Base-by-base conservation (phyloP, 2,797 vertebrate species). In the Sebastes iracundus region DNA sequence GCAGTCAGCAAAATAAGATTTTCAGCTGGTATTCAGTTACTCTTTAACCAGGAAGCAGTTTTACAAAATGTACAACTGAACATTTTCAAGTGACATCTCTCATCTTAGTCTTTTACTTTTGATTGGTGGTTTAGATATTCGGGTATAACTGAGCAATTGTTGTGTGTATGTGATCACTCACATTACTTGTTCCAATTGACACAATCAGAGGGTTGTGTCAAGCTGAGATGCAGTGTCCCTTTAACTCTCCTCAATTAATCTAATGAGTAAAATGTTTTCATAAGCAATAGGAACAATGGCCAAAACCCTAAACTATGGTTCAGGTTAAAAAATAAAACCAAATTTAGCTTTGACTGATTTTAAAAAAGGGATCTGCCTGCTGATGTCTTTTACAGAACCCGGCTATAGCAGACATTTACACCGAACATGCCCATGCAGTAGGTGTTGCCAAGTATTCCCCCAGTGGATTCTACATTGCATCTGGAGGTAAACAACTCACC, bases 401-500 rank as follows among this genome's bases (percentile, higher is more conserved):
- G 0, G 96, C 96, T 12, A 93, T 99, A 58, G 98, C 98, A 14
- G 98, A 99, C 87, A 95, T 99, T 91, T 99, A 99, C 94, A 99
- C 98, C 0, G 98, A 99, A 85, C 99, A 99, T 30, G 96, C 98
- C 55, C 97, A 99, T 86, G 94, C 91, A 66, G 98, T 97, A n/a
- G 94, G 93, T 42, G 98, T 98, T 86, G 99, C 99, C 83, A 99
- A 98, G 88, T 99, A 99, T 12, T 91, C 97, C 2, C 99, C 98
- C 86, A 99, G 97, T 73, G 98, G 98, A 27, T 99, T 96, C 95
- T 99, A 99, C 95, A 96, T 99, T 32, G 98, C 98, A n/a, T 99
- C 99, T 23, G 99, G 97, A 97, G 99, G 98, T 99, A 96, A 76
- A 69, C 12, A 27, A 62, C 7, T 27, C 10, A 30, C 0, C 20